Base-by-base conservation (phyloP, 2,888 invertebrate genomes). In the Caenorhabditis sp. region DNA sequence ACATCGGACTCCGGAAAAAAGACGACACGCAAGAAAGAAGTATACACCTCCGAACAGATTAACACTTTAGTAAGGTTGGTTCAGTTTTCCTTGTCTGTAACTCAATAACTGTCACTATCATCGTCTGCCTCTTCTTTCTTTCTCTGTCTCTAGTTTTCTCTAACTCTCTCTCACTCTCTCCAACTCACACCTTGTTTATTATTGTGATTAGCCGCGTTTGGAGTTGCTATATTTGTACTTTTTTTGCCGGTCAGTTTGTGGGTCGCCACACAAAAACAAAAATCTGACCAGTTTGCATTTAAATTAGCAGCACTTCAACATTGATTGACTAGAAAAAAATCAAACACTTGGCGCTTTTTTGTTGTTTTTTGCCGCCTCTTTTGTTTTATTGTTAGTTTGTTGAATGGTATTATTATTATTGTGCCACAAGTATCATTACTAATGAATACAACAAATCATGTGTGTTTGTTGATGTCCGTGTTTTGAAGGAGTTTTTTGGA, bases 41-140 rank as follows among this genome's bases (percentile, higher is more conserved):
- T 85, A 14, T 84, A 83, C 78, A 86, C 83, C 26, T 82, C 84
- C 24, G 86, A 86, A 57, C 84, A 86, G 76, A 79, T 86, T 57
- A 84, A 86, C 71, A 86, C 86, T 12, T 78, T 86, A 8, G 83
- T 86, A 58, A 86, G 84, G 86, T 86, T 37, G 61, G 71, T 55
- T 27, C n/a, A n/a, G n/a, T n/a, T n/a, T n/a, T n/a, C n/a, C n/a
- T n/a, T n/a, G 10, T 31, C 31, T 31, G 5, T 31, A 31, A 31
- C n/a, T n/a, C n/a, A 36, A 36, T 8, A 36, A 36, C 5, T 36
- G 36, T 17, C 17, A 12, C 43, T 43, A 2, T 17, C 12, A 17
- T 43, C 14, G 3, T 43, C 36, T 43, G 3, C 12, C 5, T 17
- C 6, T 14, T 43, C 17, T 43, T 31, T 31, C 31, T 36, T 36